Percentiles rank a stretch among this genome's conserved stretches.
Evolutionary conservation across 2,113 vertebrate genomes (phyloP).

Genomic region (Coryphaenoides rupestris): DNA sequence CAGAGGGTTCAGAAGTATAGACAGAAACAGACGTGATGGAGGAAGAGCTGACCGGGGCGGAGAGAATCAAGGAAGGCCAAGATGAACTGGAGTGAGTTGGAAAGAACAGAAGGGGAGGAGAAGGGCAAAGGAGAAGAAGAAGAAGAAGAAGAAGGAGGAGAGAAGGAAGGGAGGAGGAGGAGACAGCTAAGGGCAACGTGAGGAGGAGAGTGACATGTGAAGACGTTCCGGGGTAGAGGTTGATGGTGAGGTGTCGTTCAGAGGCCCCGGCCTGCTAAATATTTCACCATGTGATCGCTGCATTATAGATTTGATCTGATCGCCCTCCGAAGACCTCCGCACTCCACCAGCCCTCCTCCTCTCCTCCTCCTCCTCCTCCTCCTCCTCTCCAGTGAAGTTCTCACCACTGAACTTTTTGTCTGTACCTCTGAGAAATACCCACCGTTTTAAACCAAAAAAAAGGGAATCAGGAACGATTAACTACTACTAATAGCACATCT

Average conservation of each 20-base stretch:
- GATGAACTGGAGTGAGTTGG: constrained; percentile 2
- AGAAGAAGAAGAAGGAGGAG: background rate
- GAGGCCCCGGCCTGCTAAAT: constrained; percentile 69
- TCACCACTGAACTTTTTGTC: constrained; percentile 42
- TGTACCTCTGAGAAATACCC: constrained; percentile 23
- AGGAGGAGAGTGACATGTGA: constrained; percentile 10
- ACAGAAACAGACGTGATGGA: background rate
- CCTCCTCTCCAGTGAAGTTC: constrained; percentile 39
- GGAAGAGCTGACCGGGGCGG: background rate
- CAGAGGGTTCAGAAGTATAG: background rate
- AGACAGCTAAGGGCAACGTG: too few relatives aligned
- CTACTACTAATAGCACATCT: too few relatives aligned
- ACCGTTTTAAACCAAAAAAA: too few relatives aligned
- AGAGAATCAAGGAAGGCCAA: constrained; percentile 5
- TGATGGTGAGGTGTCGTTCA: constrained; percentile 65
- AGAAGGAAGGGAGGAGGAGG: constrained; percentile 25
- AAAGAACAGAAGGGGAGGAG: constrained; percentile 6
- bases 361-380: constrained; percentile 7
- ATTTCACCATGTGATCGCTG: constrained; percentile 67
- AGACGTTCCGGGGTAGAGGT: constrained; percentile 55
- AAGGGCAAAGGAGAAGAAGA: constrained; percentile 18
- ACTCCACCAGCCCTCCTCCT: constrained; percentile 27
- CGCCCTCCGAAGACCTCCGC: constrained; percentile 59
- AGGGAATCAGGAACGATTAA: too few relatives aligned
- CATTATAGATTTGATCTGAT: constrained; percentile 67